A percentile compares a stretch with the other conserved stretches of the same genome.
Conservation (phyloP, 2,888 invertebrate species). For the Synanthedon vespiformis region DNA sequence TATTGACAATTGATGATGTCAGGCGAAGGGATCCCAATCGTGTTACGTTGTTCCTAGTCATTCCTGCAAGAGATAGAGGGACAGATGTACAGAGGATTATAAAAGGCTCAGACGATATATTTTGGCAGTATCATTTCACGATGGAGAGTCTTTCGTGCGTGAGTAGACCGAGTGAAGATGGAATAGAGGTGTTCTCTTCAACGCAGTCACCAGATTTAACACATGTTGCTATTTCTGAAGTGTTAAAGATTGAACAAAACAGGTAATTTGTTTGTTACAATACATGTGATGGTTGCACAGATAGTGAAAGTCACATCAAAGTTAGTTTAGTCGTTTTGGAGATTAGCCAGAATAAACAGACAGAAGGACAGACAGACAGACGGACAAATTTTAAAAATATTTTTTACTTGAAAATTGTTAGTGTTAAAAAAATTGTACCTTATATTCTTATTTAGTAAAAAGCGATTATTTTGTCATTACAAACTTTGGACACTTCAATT, state of each 20-base stretch:
- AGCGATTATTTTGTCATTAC: too few species aligned
- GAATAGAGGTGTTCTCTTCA: slow-evolving; percentile 70
- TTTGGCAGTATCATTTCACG: slow-evolving; percentile 75
- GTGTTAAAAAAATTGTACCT: too few species aligned
- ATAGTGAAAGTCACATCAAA: too few species aligned
- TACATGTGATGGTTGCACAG: too few species aligned
- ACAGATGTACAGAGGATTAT: slow-evolving; percentile 55
- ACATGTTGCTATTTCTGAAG: slow-evolving; percentile 63
- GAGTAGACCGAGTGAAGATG: slow-evolving; percentile 75
- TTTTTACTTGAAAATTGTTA: too few species aligned
- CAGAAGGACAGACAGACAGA: too few species aligned
- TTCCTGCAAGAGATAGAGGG: slow-evolving; percentile 39
- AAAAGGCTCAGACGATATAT: slow-evolving; percentile 67
- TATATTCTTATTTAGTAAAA: too few species aligned
- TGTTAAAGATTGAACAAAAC: slow-evolving; percentile 66
- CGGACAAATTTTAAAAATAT: too few species aligned
- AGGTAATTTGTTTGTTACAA: slow-evolving; percentile 40
- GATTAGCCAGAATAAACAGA: too few species aligned
- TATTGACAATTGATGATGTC: slow-evolving; percentile 33
- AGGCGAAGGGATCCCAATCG: slow-evolving; percentile 31
- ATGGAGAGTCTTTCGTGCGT: slow-evolving; percentile 76
- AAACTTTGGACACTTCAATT: too few species aligned
- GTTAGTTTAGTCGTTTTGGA: too few species aligned
- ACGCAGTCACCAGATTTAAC: slow-evolving; percentile 70
- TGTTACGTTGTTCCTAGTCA: slow-evolving; percentile 19